phyloP scores from a whole-genome alignment of 1,140 invertebrate species.

The Drosophila bifasciata region DNA sequence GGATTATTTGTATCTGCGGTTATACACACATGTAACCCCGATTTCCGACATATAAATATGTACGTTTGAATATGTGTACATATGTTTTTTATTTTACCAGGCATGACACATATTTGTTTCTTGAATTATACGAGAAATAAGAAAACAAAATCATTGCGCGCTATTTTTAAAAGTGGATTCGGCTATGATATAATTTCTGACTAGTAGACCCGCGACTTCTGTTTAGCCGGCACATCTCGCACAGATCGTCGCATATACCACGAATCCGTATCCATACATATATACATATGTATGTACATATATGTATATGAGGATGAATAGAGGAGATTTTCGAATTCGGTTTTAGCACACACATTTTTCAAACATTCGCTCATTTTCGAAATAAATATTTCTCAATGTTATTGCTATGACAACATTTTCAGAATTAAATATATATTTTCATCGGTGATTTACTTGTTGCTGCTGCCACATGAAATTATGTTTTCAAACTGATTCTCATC shows the following conservation, averaged over 20 bases:
- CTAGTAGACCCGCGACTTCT: conserved; percentile 47
- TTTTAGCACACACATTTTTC: conserved; percentile 53
- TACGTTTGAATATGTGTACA: conserved; percentile 7
- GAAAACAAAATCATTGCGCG: conserved; percentile 36
- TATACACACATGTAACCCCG: background rate
- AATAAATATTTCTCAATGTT: conserved; percentile 13
- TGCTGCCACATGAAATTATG: background rate
- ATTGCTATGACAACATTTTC: conserved; percentile 41
- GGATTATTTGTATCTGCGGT: no score
- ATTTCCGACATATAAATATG: background rate
- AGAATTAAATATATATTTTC: conserved; percentile 14
- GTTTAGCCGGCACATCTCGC: conserved; percentile 54
- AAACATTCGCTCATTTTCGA: conserved; percentile 65
- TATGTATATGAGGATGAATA: conserved; percentile 24
- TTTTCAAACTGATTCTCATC: background rate
- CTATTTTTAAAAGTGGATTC: conserved; percentile 71
- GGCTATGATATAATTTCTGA: conserved; percentile 73
- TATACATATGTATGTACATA: conserved; percentile 22
- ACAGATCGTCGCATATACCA: conserved; percentile 17
- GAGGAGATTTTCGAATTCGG: conserved; percentile 58
- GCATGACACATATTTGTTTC: conserved; percentile 63
- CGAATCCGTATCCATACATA: conserved; percentile 1
- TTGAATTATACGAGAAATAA: conserved; percentile 45
- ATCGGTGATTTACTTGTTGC: conserved; percentile 46
- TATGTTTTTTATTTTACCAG: conserved; percentile 35